phyloP scores from a whole-genome alignment of 2,888 invertebrate species.

The Theristus sp. region DNA sequence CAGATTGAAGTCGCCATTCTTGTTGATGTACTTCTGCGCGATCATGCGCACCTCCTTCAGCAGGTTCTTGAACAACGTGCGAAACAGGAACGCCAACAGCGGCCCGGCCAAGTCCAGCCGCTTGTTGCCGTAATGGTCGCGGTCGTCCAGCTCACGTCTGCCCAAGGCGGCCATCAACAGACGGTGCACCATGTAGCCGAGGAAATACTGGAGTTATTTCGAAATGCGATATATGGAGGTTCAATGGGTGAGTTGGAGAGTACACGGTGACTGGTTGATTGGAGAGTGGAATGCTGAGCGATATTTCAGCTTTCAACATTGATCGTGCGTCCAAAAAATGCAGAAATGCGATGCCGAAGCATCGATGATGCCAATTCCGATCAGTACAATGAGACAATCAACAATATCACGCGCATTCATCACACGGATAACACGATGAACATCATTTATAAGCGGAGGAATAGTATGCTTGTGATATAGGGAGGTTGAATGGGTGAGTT shows the following conservation, averaged over 20 bases:
- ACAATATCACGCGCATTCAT: too few relatives aligned
- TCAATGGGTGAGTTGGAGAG: neutral
- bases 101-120: conserved; percentile 93
- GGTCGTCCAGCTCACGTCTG: conserved; percentile 88
- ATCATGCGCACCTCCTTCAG: conserved; percentile 94
- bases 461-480: too few relatives aligned
- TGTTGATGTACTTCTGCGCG: conserved; percentile 95
- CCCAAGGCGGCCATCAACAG: conserved; percentile 77
- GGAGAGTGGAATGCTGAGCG: too few relatives aligned
- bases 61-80: conserved; percentile 45
- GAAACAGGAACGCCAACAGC: conserved; percentile 79
- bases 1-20: conserved; percentile 92
- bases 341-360: too few relatives aligned
- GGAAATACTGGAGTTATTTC: conserved; percentile 24
- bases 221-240: neutral
- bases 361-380: too few relatives aligned
- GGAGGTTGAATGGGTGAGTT: neutral
- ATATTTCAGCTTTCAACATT: too few relatives aligned
- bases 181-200: conserved; percentile 89
- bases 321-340: too few relatives aligned
- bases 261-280: neutral
- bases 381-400: too few relatives aligned
- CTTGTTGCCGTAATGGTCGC: conserved; percentile 99
- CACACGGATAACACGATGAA: too few relatives aligned
- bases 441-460: too few relatives aligned